phyloP scores from a whole-genome alignment of 1,140 invertebrate genomes.

The Cydia strobilella region DNA sequence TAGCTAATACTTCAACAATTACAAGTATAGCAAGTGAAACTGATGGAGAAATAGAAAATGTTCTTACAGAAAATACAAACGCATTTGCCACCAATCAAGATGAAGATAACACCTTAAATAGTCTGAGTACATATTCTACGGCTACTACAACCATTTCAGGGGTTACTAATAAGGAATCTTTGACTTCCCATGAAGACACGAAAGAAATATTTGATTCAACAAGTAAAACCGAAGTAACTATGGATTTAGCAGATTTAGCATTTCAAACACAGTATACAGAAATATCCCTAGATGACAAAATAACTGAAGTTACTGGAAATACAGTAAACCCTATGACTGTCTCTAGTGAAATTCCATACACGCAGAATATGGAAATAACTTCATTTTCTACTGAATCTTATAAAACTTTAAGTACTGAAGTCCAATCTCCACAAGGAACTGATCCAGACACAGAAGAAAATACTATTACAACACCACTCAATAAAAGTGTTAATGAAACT shows the following conservation, averaged over 20 bases:
- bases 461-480: background rate
- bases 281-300: background rate
- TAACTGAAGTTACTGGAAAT: background rate
- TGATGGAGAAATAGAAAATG: background rate
- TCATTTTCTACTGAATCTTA: background rate
- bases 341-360: background rate
- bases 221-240: background rate
- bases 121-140: background rate
- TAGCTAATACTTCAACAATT: background rate
- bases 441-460: background rate
- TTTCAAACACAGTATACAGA: background rate
- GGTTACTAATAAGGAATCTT: background rate
- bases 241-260: background rate
- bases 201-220: background rate
- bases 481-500: background rate
- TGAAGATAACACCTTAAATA: background rate
- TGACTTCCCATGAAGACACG: background rate
- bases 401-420: background rate
- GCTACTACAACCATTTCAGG: background rate
- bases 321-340: background rate
- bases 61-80: conserved; percentile 4
- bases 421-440: background rate
- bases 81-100: background rate
- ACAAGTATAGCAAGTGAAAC: background rate
- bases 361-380: background rate